These are phyloP conservation scores for Heliopora coerulea DNA, from an alignment of 92 coral and sea anemone species.

Conservation along the genomic window DNA sequence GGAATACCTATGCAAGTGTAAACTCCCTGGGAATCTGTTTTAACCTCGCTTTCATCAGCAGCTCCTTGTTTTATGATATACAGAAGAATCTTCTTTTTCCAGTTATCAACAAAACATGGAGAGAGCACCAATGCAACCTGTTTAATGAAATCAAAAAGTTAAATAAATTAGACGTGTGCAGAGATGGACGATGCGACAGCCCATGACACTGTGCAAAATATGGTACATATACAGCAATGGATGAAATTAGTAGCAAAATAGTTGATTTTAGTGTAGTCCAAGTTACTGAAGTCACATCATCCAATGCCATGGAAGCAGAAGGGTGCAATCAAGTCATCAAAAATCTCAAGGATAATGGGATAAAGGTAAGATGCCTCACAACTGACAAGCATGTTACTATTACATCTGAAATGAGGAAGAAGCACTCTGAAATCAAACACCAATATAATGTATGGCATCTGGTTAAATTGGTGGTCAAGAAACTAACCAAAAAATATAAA, in stretches of 20 bases:
- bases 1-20: conserved; percentile 46
- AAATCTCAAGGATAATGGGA: neutral
- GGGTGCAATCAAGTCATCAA: conserved; percentile 30
- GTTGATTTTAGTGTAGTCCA: conserved; percentile 48
- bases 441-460: conserved; percentile 32
- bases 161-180: conserved; percentile 29
- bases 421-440: conserved; percentile 4
- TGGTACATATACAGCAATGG: conserved; percentile 62
- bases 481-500: conserved; percentile 50
- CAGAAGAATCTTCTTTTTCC: conserved; percentile 55
- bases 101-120: conserved; percentile 58
- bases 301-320: conserved; percentile 61
- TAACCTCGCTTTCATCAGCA: conserved; percentile 47
- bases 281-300: conserved; percentile 52
- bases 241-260: conserved; percentile 43
- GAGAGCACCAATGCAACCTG: conserved; percentile 27
- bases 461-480: conserved; percentile 8
- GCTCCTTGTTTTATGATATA: conserved; percentile 37
- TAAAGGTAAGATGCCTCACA: neutral
- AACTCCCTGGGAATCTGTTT: conserved; percentile 45
- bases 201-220: conserved; percentile 63
- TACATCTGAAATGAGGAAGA: conserved; percentile 20
- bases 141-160: conserved; percentile 27
- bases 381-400: conserved; percentile 25
- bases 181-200: conserved; percentile 61